These are phyloP conservation scores for Heliocidaris erythrogramma DNA, from an alignment of 35 echinoderm and acorn worm species.

Conservation along the genomic window DNA sequence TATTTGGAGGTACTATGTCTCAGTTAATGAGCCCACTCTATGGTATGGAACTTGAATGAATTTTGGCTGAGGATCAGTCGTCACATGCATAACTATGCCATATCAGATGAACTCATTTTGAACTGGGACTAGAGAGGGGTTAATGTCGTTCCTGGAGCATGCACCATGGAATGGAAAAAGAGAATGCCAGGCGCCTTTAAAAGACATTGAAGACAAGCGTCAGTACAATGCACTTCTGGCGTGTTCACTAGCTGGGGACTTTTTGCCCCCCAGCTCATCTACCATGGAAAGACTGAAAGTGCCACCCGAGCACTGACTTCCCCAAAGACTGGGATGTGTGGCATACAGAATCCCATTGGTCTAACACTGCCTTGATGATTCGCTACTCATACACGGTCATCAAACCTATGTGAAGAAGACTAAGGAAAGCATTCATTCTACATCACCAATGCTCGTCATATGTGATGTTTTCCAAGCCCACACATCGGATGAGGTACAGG, in stretches of 20 bases:
- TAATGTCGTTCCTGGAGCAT: conserved; percentile 36
- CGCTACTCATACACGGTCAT: too few species aligned
- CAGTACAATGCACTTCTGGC: conserved; percentile 52
- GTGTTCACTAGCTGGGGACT: neutral
- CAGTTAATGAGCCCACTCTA: too few species aligned
- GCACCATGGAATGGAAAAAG: conserved; percentile 50
- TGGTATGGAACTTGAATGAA: too few species aligned
- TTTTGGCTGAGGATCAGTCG: conserved; percentile 21
- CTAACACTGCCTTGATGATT: conserved; percentile 30
- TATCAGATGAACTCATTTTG: conserved; percentile 37
- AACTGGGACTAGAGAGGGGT: conserved; percentile 58
- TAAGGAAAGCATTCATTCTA: neutral
- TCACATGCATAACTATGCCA: neutral
- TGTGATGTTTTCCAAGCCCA: conserved; percentile 60
- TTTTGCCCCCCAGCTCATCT: conserved; percentile 57
- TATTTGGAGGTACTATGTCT: too few species aligned
- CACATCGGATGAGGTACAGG: neutral
- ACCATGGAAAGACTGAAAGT: conserved; percentile 48
- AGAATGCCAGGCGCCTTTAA: conserved; percentile 36
- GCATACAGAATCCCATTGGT: conserved; percentile 57
- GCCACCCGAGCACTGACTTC: conserved; percentile 42
- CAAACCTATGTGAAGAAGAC: conserved; percentile 43
- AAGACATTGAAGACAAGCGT: conserved; percentile 55
- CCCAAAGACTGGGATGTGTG: conserved; percentile 58
- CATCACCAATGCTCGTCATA: conserved; percentile 9